phyloP scores from a whole-genome alignment of 2,797 vertebrate species.

The Tapirus indicus region DNA sequence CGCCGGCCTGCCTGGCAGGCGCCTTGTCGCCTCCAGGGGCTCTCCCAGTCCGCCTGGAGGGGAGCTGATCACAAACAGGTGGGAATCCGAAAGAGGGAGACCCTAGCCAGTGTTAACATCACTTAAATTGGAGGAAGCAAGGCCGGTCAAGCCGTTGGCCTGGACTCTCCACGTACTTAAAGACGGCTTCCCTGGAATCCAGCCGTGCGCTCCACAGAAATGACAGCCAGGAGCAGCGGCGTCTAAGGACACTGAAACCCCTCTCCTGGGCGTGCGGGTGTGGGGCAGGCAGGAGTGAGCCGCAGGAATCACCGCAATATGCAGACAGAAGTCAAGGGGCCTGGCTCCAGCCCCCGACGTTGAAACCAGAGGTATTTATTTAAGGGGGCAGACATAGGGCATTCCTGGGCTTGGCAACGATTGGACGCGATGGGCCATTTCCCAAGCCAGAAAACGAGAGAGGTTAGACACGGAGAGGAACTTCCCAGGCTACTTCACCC shows the following conservation, averaged over 20 bases:
- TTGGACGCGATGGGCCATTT: background rate
- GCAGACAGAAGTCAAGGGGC: background rate
- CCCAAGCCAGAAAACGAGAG: background rate
- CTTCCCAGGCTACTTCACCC: fast-evolving
- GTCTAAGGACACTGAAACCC: background rate
- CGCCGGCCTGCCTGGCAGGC: fast-evolving
- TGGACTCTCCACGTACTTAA: fast-evolving
- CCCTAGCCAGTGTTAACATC: background rate
- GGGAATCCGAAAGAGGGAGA: background rate
- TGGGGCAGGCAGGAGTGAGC: background rate
- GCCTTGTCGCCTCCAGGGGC: background rate
- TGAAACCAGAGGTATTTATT: background rate
- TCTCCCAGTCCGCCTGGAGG: background rate
- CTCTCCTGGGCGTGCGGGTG: background rate
- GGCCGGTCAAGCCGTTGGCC: background rate
- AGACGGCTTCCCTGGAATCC: background rate
- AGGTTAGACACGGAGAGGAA: background rate
- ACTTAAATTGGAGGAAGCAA: background rate
- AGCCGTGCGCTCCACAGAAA: background rate
- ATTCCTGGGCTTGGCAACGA: background rate
- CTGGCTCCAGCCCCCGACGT: background rate
- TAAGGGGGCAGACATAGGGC: background rate
- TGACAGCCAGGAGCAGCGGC: background rate
- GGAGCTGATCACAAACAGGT: background rate
- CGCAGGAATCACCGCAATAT: fast-evolving